Evolutionary conservation across 1,140 invertebrate species (phyloP).

Genomic region (Patella vulgata): DNA sequence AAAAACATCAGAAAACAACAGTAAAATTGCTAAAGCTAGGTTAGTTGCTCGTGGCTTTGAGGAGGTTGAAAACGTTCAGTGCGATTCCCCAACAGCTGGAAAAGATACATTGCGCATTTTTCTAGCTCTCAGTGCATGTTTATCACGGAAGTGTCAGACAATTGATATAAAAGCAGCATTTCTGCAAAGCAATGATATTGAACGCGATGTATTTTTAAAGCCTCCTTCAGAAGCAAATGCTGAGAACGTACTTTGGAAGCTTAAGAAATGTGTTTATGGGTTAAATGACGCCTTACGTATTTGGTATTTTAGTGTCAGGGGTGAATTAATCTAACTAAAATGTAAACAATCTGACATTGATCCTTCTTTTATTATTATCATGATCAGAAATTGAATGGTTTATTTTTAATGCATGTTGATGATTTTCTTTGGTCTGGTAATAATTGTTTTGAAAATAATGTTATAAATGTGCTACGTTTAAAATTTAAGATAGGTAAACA

Average conservation of each 20-base stretch:
- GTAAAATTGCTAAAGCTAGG: neutral
- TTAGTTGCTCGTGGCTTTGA: conserved; percentile 1
- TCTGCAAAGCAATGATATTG: conserved; percentile 3
- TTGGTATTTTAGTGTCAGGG: conserved; percentile 3
- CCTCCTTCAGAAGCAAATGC: neutral
- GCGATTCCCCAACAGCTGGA: neutral
- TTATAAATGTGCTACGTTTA: neutral
- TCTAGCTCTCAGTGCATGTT: neutral
- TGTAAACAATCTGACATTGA: conserved; percentile 3
- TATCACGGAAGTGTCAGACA: neutral
- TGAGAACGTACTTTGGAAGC: neutral
- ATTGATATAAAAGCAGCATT: conserved; percentile 8
- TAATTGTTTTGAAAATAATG: conserved; percentile 5
- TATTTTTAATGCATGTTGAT: conserved; percentile 7
- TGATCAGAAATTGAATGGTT: neutral
- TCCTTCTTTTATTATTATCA: neutral
- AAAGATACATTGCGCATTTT: neutral
- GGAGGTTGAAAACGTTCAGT: neutral
- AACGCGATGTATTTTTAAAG: neutral
- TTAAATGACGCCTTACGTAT: neutral
- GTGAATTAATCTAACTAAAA: neutral
- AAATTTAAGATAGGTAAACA: neutral
- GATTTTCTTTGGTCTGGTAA: neutral
- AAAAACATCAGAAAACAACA: neutral
- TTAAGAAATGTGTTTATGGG: conserved; percentile 4